These are phyloP conservation scores for Macquaria australasica DNA, from an alignment of 2,113 vertebrate genomes.

Conservation along the genomic window DNA sequence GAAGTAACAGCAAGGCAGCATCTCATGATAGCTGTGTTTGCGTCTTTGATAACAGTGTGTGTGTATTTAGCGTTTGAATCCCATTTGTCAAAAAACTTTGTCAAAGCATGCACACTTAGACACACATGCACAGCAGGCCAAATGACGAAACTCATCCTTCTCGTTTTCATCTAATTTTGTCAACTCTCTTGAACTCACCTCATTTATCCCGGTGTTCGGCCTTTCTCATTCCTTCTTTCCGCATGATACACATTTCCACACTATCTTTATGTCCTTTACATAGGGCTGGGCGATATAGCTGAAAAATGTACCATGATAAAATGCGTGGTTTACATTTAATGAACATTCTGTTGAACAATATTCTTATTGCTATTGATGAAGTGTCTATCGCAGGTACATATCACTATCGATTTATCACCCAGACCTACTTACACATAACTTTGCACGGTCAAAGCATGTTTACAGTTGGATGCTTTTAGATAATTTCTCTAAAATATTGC, in stretches of 20 bases:
- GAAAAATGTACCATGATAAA: too few relatives aligned
- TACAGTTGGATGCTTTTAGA: neutral
- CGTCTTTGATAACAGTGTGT: conserved; percentile 1
- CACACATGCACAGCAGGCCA: too few relatives aligned
- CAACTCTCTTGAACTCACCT: neutral
- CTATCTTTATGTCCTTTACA: neutral
- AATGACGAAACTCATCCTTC: neutral
- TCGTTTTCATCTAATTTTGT: neutral
- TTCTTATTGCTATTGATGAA: too few relatives aligned
- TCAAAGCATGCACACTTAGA: too few relatives aligned
- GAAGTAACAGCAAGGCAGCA: conserved; percentile 40
- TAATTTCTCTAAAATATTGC: neutral
- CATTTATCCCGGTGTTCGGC: neutral
- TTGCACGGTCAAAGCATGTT: neutral
- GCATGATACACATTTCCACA: neutral
- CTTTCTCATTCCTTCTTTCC: neutral
- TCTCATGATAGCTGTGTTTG: conserved; percentile 30
- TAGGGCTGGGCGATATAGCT: too few relatives aligned
- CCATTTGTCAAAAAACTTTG: conserved; percentile 31
- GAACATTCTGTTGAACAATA: too few relatives aligned
- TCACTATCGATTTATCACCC: too few relatives aligned
- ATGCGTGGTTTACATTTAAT: too few relatives aligned
- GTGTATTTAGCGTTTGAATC: conserved; percentile 1
- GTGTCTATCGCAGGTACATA: too few relatives aligned
- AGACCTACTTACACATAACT: neutral